These are phyloP conservation scores for Leptodactylus fallax DNA, from an alignment of 2,797 vertebrate genomes.

Conservation along the genomic window DNA sequence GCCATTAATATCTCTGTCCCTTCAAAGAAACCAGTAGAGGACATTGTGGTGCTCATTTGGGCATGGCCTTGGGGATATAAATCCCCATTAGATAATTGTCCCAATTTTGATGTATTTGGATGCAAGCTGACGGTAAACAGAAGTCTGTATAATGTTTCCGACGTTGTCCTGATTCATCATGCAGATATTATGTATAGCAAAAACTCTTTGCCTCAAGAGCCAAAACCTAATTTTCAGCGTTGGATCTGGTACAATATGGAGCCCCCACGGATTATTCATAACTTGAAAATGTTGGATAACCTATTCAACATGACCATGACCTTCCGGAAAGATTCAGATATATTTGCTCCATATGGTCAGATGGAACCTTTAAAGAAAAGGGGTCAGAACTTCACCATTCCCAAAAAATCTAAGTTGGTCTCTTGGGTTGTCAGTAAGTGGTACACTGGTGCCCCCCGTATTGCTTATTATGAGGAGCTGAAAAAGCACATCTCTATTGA, in stretches of 20 bases:
- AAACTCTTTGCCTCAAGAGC: not conserved
- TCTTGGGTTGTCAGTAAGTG: slow-evolving; percentile 38
- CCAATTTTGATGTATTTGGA: not conserved
- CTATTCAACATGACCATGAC: slow-evolving; percentile 40
- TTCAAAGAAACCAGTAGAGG: not conserved
- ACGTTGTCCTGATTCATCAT: slow-evolving; percentile 22
- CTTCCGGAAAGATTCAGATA: slow-evolving; percentile 30
- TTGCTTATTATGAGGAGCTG: slow-evolving; percentile 16
- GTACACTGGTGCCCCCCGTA: slow-evolving; percentile 33
- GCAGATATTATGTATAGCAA: slow-evolving; percentile 23
- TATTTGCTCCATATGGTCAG: not conserved
- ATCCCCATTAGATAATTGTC: slow-evolving; percentile 2
- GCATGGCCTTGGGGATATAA: not conserved
- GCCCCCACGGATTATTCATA: not conserved
- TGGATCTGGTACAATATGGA: slow-evolving; percentile 27
- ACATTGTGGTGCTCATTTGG: slow-evolving; percentile 18
- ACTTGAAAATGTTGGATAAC: slow-evolving; percentile 24
- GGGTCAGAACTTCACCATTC: slow-evolving; percentile 14
- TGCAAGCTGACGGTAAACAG: slow-evolving; percentile 25
- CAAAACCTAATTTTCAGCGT: slow-evolving; percentile 29
- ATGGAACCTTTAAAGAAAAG: slow-evolving; percentile 10
- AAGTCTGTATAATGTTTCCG: slow-evolving; percentile 17
- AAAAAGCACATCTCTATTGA: slow-evolving; percentile 28
- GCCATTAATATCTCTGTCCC: accelerated
- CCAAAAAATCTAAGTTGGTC: slow-evolving; percentile 23